A percentile compares a stretch with the other conserved stretches of the same genome.
Evolutionary conservation across 2,113 vertebrate species (phyloP).

Genomic region (Gavialis gangeticus): DNA sequence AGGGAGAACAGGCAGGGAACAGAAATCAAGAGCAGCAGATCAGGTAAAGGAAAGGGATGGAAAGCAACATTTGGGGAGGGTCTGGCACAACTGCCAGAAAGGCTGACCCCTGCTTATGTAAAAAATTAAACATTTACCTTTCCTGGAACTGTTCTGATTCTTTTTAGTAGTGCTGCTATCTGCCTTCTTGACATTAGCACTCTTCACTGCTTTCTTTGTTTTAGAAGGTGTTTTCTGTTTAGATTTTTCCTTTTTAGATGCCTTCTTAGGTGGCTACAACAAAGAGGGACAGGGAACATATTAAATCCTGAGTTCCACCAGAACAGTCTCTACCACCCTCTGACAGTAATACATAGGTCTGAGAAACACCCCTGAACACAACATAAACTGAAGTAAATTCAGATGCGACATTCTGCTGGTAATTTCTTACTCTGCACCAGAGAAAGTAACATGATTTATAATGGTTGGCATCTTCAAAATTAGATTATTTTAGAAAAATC

Average conservation of each 20-base stretch:
- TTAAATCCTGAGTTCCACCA: neutral
- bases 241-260: conserved; percentile 81
- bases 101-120: neutral
- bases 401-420: neutral
- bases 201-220: conserved; percentile 83
- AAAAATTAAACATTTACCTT: conserved; percentile 75
- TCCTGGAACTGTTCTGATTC: conserved; percentile 85
- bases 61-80: too few species aligned
- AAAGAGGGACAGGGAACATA: conserved; percentile 29
- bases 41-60: neutral
- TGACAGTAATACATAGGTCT: neutral
- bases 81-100: too few species aligned
- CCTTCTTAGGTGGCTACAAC: conserved; percentile 87
- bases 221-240: conserved; percentile 77
- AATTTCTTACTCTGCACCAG: neutral
- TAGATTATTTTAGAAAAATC: neutral
- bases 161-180: conserved; percentile 95
- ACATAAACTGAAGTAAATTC: neutral
- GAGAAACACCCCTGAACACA: neutral
- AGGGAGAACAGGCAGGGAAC: too few species aligned
- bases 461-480: neutral
- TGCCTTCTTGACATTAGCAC: conserved; percentile 93
- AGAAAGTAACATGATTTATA: neutral
- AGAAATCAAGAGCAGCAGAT: too few species aligned
- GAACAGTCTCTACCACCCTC: neutral